phyloP scores from a whole-genome alignment of 2,888 invertebrate genomes.

The Listrodromus nycthemerus region DNA sequence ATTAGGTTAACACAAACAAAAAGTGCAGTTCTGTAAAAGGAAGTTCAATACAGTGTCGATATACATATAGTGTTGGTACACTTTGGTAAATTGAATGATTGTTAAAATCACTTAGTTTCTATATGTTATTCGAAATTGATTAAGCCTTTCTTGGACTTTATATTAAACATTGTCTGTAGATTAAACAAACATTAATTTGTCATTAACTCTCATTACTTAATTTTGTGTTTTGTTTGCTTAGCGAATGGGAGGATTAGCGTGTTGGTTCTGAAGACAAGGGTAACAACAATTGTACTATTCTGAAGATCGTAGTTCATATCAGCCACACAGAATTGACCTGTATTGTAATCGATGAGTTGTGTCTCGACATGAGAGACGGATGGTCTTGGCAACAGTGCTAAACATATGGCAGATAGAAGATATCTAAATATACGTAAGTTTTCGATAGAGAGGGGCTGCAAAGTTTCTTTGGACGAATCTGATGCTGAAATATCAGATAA shows the following conservation, averaged over 20 bases:
- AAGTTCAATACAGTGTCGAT: no score
- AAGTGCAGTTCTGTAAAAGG: no score
- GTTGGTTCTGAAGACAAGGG: slow-evolving; percentile 2
- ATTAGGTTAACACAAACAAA: no score
- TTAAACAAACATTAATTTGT: neutral
- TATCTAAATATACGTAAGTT: neutral
- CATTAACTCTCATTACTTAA: neutral
- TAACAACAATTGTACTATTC: slow-evolving; percentile 12
- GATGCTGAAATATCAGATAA: neutral
- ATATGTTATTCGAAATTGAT: no score
- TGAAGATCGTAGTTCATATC: slow-evolving; percentile 12
- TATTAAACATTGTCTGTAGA: neutral
- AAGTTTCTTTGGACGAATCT: neutral
- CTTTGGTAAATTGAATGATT: no score
- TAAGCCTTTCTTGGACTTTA: no score
- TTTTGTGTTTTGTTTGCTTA: neutral
- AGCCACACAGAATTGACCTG: slow-evolving; percentile 4
- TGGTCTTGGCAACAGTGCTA: slow-evolving; percentile 5
- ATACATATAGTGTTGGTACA: no score
- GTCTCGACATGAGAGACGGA: slow-evolving; percentile 4
- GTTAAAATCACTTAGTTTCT: no score
- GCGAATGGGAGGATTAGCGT: neutral
- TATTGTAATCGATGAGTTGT: slow-evolving; percentile 4
- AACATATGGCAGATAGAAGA: slow-evolving; percentile 15
- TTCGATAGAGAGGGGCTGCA: slow-evolving; percentile 11